Evolutionary conservation across 2,113 vertebrate species (phyloP).

Genomic region (Ellobius talpinus): DNA sequence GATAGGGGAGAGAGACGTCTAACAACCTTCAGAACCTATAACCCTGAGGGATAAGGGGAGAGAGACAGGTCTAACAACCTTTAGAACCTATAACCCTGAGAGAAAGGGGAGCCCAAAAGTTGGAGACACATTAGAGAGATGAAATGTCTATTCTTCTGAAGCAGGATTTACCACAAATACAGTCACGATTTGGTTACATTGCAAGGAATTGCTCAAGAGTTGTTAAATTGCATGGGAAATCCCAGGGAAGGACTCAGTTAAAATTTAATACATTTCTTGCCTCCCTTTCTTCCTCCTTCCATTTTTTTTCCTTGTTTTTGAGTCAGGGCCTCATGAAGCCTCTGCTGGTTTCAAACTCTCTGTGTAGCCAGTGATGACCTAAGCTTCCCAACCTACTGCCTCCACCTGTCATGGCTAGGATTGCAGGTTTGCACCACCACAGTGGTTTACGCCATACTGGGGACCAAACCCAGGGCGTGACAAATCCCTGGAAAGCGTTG

Average conservation of each 20-base stretch:
- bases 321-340: neutral
- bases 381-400: neutral
- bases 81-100: neutral
- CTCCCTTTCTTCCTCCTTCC: neutral
- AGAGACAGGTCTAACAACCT: neutral
- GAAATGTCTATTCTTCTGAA: neutral
- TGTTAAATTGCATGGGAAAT: neutral
- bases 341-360: neutral
- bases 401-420: neutral
- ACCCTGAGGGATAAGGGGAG: too few species aligned
- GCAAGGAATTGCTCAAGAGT: neutral
- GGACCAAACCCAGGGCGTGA: neutral
- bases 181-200: neutral
- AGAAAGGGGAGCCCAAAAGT: neutral
- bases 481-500: too few species aligned
- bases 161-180: neutral
- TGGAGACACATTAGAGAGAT: neutral
- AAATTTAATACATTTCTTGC: neutral
- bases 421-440: neutral
- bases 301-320: neutral
- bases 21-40: neutral
- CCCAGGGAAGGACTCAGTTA: neutral
- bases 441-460: neutral
- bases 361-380: neutral
- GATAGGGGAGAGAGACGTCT: neutral